These are phyloP conservation scores for Metopia argyrocephala DNA, from an alignment of 2,888 invertebrate species.

Conservation along the genomic window DNA sequence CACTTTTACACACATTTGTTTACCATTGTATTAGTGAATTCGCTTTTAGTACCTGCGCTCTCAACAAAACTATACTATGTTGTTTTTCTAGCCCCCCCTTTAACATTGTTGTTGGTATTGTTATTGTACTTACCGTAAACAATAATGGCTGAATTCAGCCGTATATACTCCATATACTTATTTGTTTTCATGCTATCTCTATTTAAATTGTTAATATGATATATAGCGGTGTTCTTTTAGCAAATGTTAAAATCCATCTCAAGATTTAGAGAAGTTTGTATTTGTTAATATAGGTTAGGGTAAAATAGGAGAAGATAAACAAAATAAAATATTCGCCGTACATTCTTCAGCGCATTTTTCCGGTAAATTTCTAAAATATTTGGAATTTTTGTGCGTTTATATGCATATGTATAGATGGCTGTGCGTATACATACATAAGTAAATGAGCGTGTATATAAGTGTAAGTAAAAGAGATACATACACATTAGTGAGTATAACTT, in stretches of 20 bases:
- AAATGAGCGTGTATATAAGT: constrained; percentile 38
- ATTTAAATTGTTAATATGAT: background rate
- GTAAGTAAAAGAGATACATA: constrained; percentile 27
- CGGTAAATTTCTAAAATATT: constrained; percentile 69
- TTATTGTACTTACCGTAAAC: too few relatives aligned
- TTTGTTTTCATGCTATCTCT: constrained; percentile 50
- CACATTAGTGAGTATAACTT: constrained; percentile 32
- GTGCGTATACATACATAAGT: too few relatives aligned
- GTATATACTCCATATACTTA: constrained; percentile 10
- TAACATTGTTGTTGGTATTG: background rate
- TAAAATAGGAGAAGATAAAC: constrained; percentile 30
- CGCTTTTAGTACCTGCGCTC: constrained; percentile 50
- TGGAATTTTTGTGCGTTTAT: constrained; percentile 67
- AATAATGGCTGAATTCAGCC: constrained; percentile 63
- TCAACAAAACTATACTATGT: background rate
- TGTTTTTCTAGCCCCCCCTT: background rate
- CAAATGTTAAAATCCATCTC: background rate
- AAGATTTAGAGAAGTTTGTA: constrained; percentile 41
- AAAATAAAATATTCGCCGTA: constrained; percentile 65
- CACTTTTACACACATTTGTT: too few relatives aligned
- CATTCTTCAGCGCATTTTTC: constrained; percentile 71
- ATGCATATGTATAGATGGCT: constrained; percentile 52
- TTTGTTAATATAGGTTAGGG: constrained; percentile 44
- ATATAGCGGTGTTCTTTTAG: constrained; percentile 16
- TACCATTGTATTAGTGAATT: constrained; percentile 34